Evolutionary conservation across 2,888 invertebrate species (phyloP), one percentile per base, ranked within the genome.

Genomic region (Drosophila yooni): DNA sequence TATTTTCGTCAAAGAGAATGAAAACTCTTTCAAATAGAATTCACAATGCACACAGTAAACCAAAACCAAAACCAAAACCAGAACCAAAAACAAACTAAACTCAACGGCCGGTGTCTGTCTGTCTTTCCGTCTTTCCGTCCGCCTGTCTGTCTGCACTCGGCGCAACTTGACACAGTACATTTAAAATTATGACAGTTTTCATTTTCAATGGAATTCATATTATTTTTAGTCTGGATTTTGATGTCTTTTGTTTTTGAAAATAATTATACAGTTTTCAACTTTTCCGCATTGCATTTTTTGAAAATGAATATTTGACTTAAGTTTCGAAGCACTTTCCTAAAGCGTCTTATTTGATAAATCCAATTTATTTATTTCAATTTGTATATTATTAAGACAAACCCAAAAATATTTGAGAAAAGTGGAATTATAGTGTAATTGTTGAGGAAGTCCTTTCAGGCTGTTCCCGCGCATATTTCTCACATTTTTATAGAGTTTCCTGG

Each of bases 171-270:
- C 88, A 85, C 85, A 83, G 66, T 76, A 76, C 81, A 88, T 89
- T 90, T 90, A 77, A 72, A 84, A 88, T 75, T 81, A 88, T 89
- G 88, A 89, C 89, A 89, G 82, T 80, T 89, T 84, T 81, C 63
- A 79, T 88, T 89, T 88, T 90, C 83, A 66, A 72, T 43, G 69
- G 78, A 90, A 87, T 74, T 81, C 56, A 52, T 29, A 67, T 61
- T 77, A 63, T 60, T 64, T 72, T 81, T 63, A 40, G 34, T 27
- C 15, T 38, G 27, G 15, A 31, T 46, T 67, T 46, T 8, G 13
- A 18, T 51, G 38, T 36, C 66, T 31, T 67, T 74, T 69, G 57
- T 64, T n/a, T 40, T 13, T 21, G 21, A n/a, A 31, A 18, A 54
- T 36, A 50, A 46, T 27, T 33, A 21, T 40, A 21, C 40, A 15